A percentile compares a stretch with the other conserved stretches of the same genome.
Conservation (phyloP, 2,797 vertebrate species). For the Anguilla marmorata region DNA sequence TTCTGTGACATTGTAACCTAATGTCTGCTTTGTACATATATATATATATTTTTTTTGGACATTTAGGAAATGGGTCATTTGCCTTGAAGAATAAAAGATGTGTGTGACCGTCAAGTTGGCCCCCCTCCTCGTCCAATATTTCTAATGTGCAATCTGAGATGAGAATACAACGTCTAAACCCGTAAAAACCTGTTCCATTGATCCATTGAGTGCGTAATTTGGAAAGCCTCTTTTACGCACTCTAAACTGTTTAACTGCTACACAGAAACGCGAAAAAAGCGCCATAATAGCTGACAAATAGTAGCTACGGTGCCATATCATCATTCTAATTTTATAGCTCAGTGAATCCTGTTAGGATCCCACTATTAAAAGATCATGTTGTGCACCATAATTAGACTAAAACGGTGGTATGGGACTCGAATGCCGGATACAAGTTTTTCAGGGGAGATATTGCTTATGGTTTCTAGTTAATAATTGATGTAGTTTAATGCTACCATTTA, state of each 20-base stretch:
- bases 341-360: background rate
- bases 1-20: background rate
- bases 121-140: conserved; percentile 16
- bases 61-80: background rate
- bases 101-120: conserved; percentile 21
- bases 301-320: background rate
- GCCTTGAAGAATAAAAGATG: conserved; percentile 29
- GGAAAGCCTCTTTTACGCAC: conserved; percentile 18
- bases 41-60: too few relatives aligned
- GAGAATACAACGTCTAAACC: conserved; percentile 22
- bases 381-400: background rate
- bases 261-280: background rate
- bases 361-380: background rate
- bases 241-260: background rate
- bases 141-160: background rate
- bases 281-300: background rate
- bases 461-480: background rate
- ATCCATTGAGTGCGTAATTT: conserved; percentile 39
- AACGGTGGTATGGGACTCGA: background rate
- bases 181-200: background rate
- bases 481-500: background rate
- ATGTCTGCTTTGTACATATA: background rate
- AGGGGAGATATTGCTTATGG: background rate
- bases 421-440: background rate
- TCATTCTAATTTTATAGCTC: background rate